Base-by-base conservation (phyloP, 2,797 vertebrate species). In the Sus cebifrons region DNA sequence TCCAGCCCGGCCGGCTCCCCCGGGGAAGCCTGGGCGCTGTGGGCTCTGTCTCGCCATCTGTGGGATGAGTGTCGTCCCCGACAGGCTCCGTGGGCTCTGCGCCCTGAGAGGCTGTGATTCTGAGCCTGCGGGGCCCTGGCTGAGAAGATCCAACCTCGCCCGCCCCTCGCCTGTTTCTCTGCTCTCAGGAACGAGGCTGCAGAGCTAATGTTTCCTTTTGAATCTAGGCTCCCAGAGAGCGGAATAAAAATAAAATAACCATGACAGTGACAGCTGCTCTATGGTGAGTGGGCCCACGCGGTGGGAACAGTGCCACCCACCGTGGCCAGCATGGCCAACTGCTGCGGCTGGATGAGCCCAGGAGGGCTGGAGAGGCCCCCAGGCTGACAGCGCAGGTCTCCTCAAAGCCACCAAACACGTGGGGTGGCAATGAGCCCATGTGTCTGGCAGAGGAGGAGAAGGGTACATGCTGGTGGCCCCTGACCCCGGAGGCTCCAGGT, bases 401-500 rank as follows among this genome's bases (percentile, higher is more conserved):
- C 82, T 82, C 0, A 1, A 1, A 40, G 73, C 52, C 64, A 9
- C n/a, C 20, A 27, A 18, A 65, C 25, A 74, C 14, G 7, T 0
- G 0, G 29, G 1, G 8, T 0, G 0, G 32, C 5, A 23, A 20
- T 1, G 64, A 73, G 62, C 52, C 67, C 2, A 2, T 0, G 14
- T 3, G 23, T 18, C 78, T 65, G 54, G 67, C 44, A 58, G 20
- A 36, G 16, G 18, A 93, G 56, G 54, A 62, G 36, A 81, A 58
- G 16, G 60, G 54, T 6, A 1, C 1, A 0, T 1, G 13, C 64
- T 12, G 17, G 67, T 1, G 0, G 67, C 58, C 36, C 68, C 62
- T 4, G 17, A n/a, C 2, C 10, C 2, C 10, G 32, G 10, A 18
- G 27, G n/a, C 3, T 40, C 44, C 10, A 14, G 36, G 16, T 77